A percentile compares a stretch with the other conserved stretches of the same genome.
Conservation (phyloP, 2,888 invertebrate genomes). For the Philhelius pedissequus region DNA sequence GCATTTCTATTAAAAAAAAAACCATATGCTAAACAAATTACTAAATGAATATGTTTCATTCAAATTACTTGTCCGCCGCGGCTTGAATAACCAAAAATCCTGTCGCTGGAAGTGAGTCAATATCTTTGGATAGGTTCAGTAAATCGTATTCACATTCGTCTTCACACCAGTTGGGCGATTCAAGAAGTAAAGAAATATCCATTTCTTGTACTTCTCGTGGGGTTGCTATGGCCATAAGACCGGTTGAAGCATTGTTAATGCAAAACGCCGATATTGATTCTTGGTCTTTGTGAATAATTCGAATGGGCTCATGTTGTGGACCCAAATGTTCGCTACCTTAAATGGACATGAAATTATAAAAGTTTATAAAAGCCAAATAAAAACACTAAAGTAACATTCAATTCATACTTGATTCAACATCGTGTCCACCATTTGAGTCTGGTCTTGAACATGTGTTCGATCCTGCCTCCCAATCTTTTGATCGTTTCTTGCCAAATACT, state of each 20-base stretch:
- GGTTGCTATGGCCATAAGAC: slow-evolving; percentile 94
- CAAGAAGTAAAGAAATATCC: slow-evolving; percentile 94
- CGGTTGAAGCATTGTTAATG: slow-evolving; percentile 92
- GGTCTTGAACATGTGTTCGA: slow-evolving; percentile 61
- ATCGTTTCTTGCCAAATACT: slow-evolving; percentile 90
- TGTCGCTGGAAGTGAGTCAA: slow-evolving; percentile 86
- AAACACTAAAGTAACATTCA: background rate
- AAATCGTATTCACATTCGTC: slow-evolving; percentile 99
- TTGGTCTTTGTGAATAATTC: slow-evolving; percentile 99
- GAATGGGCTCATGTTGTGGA: slow-evolving; percentile 86
- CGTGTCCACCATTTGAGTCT: slow-evolving; percentile 43
- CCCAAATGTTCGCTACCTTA: slow-evolving; percentile 66
- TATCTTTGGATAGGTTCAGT: slow-evolving; percentile 88
- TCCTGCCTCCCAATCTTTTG: slow-evolving; percentile 49
- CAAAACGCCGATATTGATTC: slow-evolving; percentile 99
- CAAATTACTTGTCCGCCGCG: slow-evolving; percentile 54
- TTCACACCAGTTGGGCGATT: slow-evolving; percentile 95
- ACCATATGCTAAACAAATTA: background rate
- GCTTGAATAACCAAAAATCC: slow-evolving; percentile 96
- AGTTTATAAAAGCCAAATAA: background rate
- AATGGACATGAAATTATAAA: background rate
- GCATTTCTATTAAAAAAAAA: slow-evolving; percentile 70
- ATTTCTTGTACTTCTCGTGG: slow-evolving; percentile 98
- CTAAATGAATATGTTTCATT: background rate
- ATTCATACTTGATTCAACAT: slow-evolving; percentile 46